A percentile compares a stretch with the other conserved stretches of the same genome.
Evolutionary conservation across 2,888 invertebrate genomes (phyloP).

Genomic region (Teleiodes luculella): DNA sequence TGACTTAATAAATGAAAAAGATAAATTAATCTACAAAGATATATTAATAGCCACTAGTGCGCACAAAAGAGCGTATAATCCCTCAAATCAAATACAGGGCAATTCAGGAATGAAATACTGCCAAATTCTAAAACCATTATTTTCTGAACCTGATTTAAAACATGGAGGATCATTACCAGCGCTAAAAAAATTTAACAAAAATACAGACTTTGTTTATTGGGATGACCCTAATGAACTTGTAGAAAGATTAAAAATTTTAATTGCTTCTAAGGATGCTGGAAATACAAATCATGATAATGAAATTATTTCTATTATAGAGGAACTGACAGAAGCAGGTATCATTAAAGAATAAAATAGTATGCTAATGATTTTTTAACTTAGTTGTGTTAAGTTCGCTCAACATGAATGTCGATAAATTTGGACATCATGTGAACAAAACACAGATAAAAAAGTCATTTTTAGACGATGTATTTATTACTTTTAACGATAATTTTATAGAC

Average conservation of each 20-base stretch:
- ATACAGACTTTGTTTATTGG: conserved; percentile 27
- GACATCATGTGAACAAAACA: conserved; percentile 6
- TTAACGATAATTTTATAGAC: background rate
- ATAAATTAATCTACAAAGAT: conserved; percentile 17
- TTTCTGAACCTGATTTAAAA: background rate
- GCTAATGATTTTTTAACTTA: background rate
- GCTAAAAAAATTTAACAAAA: conserved; percentile 16
- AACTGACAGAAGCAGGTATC: conserved; percentile 25
- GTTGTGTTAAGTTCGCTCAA: no score
- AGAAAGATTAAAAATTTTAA: conserved; percentile 24
- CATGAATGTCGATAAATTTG: conserved; percentile 14
- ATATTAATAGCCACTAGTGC: conserved; percentile 19
- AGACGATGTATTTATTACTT: background rate
- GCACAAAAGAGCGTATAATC: conserved; percentile 19
- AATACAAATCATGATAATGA: conserved; percentile 31
- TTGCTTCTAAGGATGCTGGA: conserved; percentile 26
- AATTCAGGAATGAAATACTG: conserved; percentile 19
- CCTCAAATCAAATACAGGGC: conserved; percentile 18
- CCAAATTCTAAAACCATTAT: conserved; percentile 12
- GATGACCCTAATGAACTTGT: conserved; percentile 28
- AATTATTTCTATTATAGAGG: conserved; percentile 42
- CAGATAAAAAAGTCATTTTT: background rate
- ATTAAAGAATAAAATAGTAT: conserved; percentile 15
- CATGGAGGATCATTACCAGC: conserved; percentile 17
- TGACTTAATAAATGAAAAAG: conserved; percentile 5